Evolutionary conservation across 2,113 vertebrate species (phyloP).

Genomic region (Bolborhynchus lineola): DNA sequence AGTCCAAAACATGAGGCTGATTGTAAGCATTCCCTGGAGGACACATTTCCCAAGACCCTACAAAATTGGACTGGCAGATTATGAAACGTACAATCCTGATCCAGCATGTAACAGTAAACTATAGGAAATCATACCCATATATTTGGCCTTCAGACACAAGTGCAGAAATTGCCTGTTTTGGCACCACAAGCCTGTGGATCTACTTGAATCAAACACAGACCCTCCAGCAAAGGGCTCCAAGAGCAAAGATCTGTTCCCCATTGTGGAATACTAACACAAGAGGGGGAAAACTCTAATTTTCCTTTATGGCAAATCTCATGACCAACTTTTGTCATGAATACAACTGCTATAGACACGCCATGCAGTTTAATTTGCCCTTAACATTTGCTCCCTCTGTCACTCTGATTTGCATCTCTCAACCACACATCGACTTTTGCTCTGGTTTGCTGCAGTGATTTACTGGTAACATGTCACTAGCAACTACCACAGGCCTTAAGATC

Average conservation of each 20-base stretch:
- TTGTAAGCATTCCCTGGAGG: constrained; percentile 37
- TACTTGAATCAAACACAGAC: constrained; percentile 50
- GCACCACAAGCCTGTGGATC: constrained; percentile 28
- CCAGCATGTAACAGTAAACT: constrained; percentile 62
- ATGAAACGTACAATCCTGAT: constrained; percentile 40
- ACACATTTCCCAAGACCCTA: constrained; percentile 51
- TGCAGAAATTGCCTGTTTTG: constrained; percentile 51
- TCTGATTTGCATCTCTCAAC: not conserved
- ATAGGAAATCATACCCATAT: constrained; percentile 62
- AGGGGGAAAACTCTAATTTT: not conserved
- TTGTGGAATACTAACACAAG: not conserved
- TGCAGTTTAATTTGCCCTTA: not conserved
- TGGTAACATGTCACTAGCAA: not conserved
- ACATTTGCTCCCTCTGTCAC: not conserved
- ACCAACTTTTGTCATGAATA: not conserved
- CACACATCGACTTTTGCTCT: not conserved
- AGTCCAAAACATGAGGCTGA: constrained; percentile 24
- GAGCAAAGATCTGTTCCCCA: not conserved
- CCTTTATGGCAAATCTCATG: not conserved
- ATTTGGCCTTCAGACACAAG: constrained; percentile 55
- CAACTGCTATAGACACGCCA: accelerated
- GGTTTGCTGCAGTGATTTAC: not conserved
- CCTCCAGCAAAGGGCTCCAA: not conserved
- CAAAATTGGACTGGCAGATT: constrained; percentile 62
- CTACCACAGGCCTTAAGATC: not conserved